Evolutionary conservation across 2,113 vertebrate species (phyloP).

Genomic region (Chamaetylas fuelleborni): DNA sequence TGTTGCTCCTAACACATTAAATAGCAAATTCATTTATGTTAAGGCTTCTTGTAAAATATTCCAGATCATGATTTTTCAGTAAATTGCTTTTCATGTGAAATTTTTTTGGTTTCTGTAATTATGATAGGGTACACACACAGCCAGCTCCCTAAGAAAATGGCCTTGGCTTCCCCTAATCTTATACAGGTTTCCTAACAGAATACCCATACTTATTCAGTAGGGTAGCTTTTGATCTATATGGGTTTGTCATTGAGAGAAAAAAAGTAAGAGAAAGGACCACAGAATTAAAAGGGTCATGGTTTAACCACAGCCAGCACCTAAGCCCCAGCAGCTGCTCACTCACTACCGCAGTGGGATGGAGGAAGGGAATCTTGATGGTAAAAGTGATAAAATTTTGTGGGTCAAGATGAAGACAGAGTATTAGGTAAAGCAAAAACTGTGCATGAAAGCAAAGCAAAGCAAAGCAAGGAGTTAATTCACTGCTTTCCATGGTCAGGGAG

Average conservation of each 20-base stretch:
- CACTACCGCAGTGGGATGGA: fast-evolving
- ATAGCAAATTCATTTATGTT: not conserved
- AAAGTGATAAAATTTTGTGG: not conserved
- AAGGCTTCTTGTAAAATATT: not conserved
- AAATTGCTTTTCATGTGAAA: not conserved
- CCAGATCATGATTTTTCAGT: not conserved
- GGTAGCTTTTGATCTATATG: not conserved
- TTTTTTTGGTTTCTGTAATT: not conserved
- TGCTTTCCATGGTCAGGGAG: not conserved
- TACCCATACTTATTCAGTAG: not conserved
- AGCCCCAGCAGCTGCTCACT: fast-evolving
- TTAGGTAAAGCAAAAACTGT: not conserved
- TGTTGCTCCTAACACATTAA: not conserved
- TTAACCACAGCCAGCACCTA: not conserved
- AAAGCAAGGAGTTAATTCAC: not conserved
- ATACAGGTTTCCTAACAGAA: not conserved
- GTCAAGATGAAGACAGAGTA: not conserved
- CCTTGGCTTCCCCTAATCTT: not conserved
- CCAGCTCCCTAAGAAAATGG: not conserved
- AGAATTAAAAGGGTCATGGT: not conserved
- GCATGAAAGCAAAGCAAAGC: not conserved
- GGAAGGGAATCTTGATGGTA: not conserved
- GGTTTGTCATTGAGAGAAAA: not conserved
- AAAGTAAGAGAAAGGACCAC: not conserved
- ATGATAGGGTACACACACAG: not conserved